A percentile compares a stretch with the other conserved stretches of the same genome.
These are phyloP conservation scores for Entomobrya multifasciata DNA, from an alignment of 2,888 invertebrate species.

Conservation along the genomic window DNA sequence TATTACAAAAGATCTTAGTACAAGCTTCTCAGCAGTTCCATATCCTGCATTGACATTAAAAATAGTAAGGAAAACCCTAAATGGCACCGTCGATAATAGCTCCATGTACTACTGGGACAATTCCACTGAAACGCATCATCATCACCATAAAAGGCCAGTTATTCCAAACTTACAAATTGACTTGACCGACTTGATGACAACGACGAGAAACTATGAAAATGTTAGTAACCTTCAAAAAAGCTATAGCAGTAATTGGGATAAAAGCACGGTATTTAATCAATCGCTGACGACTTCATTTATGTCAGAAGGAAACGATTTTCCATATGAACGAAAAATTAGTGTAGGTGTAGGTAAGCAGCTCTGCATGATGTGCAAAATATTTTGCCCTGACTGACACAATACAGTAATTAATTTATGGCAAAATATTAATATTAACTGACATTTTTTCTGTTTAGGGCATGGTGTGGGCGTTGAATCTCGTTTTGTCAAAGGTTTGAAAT, in stretches of 20 bases:
- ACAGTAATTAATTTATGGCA: neutral
- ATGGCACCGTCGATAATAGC: neutral
- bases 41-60: conserved; percentile 59
- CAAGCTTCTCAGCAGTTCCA: conserved; percentile 39
- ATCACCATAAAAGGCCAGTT: conserved; percentile 12
- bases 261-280: neutral
- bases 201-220: neutral
- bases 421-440: neutral
- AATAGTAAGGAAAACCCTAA: neutral
- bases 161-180: conserved; percentile 60
- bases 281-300: neutral
- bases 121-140: conserved; percentile 16
- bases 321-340: neutral
- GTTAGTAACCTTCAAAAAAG: neutral
- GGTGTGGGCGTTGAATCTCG: conserved; percentile 46
- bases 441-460: neutral
- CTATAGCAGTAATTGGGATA: neutral
- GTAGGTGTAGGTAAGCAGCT: conserved; percentile 21
- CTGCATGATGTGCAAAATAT: neutral
- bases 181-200: conserved; percentile 34
- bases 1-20: neutral
- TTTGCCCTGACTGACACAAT: neutral
- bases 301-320: neutral
- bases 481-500: conserved; percentile 48
- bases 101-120: conserved; percentile 7